These are phyloP conservation scores for Sicus ferrugineus DNA, from an alignment of 2,888 invertebrate species.

Conservation along the genomic window DNA sequence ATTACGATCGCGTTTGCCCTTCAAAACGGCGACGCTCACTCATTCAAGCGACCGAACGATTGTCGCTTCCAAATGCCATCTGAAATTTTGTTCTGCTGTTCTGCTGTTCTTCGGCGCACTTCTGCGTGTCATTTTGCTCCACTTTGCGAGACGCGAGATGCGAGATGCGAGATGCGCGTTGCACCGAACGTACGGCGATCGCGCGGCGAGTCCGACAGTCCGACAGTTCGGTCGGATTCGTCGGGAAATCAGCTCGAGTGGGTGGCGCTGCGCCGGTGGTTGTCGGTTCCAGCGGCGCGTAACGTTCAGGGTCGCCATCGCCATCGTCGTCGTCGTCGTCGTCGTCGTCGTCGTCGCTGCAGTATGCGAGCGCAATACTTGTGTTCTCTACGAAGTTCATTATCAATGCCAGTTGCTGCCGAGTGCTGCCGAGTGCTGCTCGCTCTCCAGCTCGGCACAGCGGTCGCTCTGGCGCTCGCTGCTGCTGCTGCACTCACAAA, in stretches of 20 bases:
- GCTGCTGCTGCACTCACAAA: no score
- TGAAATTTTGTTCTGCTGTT: neutral
- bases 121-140: neutral
- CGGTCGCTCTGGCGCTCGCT: neutral
- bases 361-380: neutral
- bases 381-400: constrained; percentile 36
- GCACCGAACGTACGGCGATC: neutral
- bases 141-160: neutral
- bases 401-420: constrained; percentile 35
- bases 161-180: no score
- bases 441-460: neutral
- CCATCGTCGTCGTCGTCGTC: neutral
- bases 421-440: constrained; percentile 13
- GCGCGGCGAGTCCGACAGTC: neutral
- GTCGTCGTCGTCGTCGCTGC: neutral
- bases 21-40: no score
- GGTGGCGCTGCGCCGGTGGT: neutral
- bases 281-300: constrained; percentile 11
- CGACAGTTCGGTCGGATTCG: neutral
- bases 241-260: neutral
- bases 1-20: no score
- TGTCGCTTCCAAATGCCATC: neutral
- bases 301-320: neutral
- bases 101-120: neutral
- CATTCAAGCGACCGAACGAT: no score